These are phyloP conservation scores for Sapajus apella DNA, from an alignment of 2,113 vertebrate genomes.

Conservation along the genomic window DNA sequence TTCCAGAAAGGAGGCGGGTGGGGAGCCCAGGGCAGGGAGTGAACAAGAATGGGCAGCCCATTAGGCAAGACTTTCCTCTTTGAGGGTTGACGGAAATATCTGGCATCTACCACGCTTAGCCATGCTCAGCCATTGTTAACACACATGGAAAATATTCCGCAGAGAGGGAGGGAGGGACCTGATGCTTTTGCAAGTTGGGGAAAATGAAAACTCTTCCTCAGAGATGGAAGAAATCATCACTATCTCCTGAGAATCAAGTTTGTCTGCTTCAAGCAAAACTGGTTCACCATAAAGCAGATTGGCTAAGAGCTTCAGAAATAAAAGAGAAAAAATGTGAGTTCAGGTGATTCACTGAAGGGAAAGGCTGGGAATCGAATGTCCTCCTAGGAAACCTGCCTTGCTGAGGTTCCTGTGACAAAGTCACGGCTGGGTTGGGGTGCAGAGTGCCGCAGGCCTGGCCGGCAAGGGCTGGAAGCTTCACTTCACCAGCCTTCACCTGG, in stretches of 20 bases:
- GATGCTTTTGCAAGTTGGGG: no score
- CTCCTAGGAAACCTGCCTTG: background rate
- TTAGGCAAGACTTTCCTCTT: background rate
- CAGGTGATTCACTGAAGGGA: background rate
- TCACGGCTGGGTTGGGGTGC: background rate
- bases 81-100: background rate
- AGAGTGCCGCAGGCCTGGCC: background rate
- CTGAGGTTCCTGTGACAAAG: background rate
- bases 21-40: accelerated
- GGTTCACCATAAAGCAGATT: background rate
- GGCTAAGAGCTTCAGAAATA: background rate
- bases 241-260: background rate
- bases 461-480: background rate
- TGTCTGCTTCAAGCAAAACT: slow-evolving; percentile 6
- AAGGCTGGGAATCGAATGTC: background rate
- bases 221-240: background rate
- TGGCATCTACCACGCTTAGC: background rate
- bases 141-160: background rate
- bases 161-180: background rate
- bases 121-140: background rate
- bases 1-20: background rate
- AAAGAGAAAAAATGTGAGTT: background rate
- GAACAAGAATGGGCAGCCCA: background rate
- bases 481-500: no score
- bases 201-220: background rate